Evolutionary conservation across 2,113 vertebrate species (phyloP), one percentile per base, ranked within the genome.

Genomic region (Acrocephalus kingi): DNA sequence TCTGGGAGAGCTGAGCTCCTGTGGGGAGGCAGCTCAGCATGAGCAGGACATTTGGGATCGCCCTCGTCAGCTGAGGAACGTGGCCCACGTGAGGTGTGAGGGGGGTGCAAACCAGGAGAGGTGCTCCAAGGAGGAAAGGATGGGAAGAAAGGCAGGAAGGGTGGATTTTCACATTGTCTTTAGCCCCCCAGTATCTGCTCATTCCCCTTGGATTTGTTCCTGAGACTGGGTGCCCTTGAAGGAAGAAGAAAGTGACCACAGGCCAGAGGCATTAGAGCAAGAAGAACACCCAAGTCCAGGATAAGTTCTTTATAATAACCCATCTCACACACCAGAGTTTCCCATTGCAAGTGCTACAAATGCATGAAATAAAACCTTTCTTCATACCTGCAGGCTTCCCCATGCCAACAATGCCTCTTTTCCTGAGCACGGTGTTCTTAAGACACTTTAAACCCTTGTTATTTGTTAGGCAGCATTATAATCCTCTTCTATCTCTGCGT

Each of bases 381-480:
- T 67, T 75, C 64, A n/a, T 14, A 94, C 93, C 89, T 90, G 81
- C 8, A 6, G 91, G 86, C 73, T 81, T 69, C 76, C 55, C 62
- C 84, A 78, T 77, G 56, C 80, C 84, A 90, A 78, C 94, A 95
- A 96, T 81, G 52, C 73, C 80, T 77, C 93, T 83, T 90, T 90
- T 77, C 59, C 83, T 19, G 39, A 90, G 75, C 81, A 85, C 78
- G 37, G 64, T 71, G 80, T 86, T 92, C 96, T 93, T 94, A 95
- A 94, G 91, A 64, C 8, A 23, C 43, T 93, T 81, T 93, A 96
- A 96, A 90, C 56, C 89, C 80, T 86, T 89, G 76, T 93, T 87
- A 90, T 90, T 96, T 96, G 89, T 95, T 93, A 94, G 77, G 86
- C 73, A 87, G 45, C 83, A 45, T 45, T 54, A 39, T 95, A 96